Evolutionary conservation across 2,797 vertebrate species (phyloP).

Genomic region (Manis crassicaudata): DNA sequence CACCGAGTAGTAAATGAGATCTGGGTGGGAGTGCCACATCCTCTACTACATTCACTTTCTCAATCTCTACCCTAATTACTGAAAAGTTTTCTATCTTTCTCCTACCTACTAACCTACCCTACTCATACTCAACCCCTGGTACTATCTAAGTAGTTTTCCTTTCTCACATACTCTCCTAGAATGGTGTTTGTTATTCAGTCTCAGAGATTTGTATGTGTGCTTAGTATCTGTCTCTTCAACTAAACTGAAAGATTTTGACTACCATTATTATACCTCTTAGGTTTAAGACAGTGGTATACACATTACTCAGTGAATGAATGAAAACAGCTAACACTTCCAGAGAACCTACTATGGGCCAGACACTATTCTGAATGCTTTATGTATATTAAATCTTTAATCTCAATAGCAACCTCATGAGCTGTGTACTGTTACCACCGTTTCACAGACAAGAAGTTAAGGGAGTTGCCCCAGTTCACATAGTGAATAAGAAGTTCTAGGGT

Average conservation of each 20-base stretch:
- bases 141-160: neutral
- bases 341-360: neutral
- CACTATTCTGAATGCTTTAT: neutral
- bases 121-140: neutral
- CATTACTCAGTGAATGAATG: neutral
- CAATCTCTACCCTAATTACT: neutral
- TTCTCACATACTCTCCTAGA: neutral
- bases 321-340: neutral
- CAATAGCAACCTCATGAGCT: neutral
- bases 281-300: neutral
- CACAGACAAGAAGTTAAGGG: neutral
- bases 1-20: neutral
- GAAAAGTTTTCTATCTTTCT: neutral
- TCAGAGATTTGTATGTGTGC: neutral
- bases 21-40: neutral
- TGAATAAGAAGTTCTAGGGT: neutral
- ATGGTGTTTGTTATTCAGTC: neutral
- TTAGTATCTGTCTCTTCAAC: neutral
- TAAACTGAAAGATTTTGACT: neutral
- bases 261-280: neutral
- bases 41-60: neutral
- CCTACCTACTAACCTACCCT: neutral
- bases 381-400: neutral
- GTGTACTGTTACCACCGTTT: neutral
- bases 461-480: neutral